These are phyloP conservation scores for Paratilapia polleni DNA, from an alignment of 2,113 vertebrate species.

Conservation along the genomic window DNA sequence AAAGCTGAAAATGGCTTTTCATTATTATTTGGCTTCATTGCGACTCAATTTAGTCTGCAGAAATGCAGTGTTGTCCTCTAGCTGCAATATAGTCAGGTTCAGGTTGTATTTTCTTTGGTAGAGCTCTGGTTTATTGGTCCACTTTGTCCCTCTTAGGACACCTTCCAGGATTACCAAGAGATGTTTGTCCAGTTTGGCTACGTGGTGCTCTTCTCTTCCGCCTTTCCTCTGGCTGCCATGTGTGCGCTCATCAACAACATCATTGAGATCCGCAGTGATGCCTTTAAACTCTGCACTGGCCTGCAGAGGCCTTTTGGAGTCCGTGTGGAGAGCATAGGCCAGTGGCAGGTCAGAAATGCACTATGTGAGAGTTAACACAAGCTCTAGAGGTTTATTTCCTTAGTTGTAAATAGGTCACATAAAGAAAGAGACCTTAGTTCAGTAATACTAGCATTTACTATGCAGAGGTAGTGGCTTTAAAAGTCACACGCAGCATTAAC, in stretches of 20 bases:
- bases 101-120: not conserved
- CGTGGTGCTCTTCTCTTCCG: constrained; percentile 96
- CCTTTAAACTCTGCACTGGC: constrained; percentile 95
- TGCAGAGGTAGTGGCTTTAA: not conserved
- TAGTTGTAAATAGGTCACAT: too few relatives aligned
- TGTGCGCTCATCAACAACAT: constrained; percentile 97
- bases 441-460: not conserved
- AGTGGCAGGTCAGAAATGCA: constrained; percentile 89
- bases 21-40: not conserved
- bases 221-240: constrained; percentile 93
- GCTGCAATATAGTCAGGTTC: not conserved
- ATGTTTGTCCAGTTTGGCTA: constrained; percentile 99
- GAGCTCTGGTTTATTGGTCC: not conserved
- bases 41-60: not conserved
- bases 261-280: constrained; percentile 96
- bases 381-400: not conserved
- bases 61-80: not conserved
- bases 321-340: constrained; percentile 91
- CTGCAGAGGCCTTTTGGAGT: constrained; percentile 94
- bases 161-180: constrained; percentile 98
- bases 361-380: not conserved
- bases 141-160: constrained; percentile 83
- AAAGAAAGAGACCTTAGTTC: not conserved
- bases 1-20: not conserved
- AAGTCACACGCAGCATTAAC: not conserved